Percentiles rank a stretch among this genome's conserved stretches.
phyloP scores from a whole-genome alignment of 2,888 invertebrate genomes.

The Neocrepidodera transversa region DNA sequence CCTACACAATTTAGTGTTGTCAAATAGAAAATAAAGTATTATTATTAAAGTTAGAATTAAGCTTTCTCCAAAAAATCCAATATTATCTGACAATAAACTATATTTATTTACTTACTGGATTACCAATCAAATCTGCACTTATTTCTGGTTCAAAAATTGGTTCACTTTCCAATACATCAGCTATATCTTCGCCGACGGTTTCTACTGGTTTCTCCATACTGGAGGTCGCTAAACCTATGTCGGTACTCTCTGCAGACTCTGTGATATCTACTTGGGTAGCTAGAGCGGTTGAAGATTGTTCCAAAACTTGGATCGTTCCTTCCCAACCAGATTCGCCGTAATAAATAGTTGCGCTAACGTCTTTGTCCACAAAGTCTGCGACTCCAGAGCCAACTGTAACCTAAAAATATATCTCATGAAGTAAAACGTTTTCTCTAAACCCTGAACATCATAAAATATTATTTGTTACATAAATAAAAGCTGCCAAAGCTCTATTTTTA shows the following conservation, averaged over 20 bases:
- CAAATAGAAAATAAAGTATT: too few relatives aligned
- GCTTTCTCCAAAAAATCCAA: too few relatives aligned
- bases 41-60: too few relatives aligned
- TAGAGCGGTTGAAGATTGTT: not conserved
- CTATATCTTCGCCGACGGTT: not conserved
- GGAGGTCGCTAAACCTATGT: constrained; percentile 7
- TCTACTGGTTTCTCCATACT: constrained; percentile 20
- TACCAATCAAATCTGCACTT: not conserved
- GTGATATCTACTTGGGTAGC: not conserved
- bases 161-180: not conserved
- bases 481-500: too few relatives aligned
- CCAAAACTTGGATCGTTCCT: constrained; percentile 38
- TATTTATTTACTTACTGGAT: not conserved
- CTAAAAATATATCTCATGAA: constrained; percentile 36
- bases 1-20: too few relatives aligned
- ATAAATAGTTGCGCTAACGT: constrained; percentile 64
- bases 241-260: not conserved
- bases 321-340: constrained; percentile 66
- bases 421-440: too few relatives aligned
- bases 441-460: too few relatives aligned
- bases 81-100: too few relatives aligned
- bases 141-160: not conserved
- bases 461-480: too few relatives aligned
- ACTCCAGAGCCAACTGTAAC: constrained; percentile 38
- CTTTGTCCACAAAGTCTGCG: constrained; percentile 63